Percentiles rank a stretch among this genome's conserved stretches.
Evolutionary conservation across 2,797 vertebrate species (phyloP).

Genomic region (Lepus oiostolus): DNA sequence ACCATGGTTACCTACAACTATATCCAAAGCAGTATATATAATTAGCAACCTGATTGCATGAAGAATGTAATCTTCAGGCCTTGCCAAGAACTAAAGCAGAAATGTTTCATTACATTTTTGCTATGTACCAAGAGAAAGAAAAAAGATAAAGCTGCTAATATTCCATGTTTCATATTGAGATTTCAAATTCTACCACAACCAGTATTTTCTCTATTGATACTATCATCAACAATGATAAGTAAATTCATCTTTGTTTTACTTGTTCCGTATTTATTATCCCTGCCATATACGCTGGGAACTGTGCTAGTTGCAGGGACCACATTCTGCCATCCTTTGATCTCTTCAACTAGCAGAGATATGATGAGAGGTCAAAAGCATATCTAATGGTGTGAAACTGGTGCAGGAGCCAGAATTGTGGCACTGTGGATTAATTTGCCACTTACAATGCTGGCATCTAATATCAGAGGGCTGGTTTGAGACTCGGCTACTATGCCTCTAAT

Average conservation of each 20-base stretch:
- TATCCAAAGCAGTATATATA: neutral
- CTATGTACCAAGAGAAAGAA: neutral
- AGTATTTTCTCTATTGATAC: neutral
- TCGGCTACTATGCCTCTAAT: too few species aligned
- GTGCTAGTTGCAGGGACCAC: neutral
- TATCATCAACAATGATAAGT: neutral
- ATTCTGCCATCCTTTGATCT: too few species aligned
- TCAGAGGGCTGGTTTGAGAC: too few species aligned
- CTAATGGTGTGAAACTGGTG: neutral
- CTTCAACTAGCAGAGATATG: neutral
- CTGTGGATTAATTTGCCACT: too few species aligned
- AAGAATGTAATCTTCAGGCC: neutral
- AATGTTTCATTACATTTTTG: too few species aligned
- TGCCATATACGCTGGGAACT: neutral
- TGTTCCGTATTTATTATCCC: neutral
- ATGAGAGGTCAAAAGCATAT: neutral
- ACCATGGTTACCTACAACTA: neutral
- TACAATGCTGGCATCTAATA: too few species aligned
- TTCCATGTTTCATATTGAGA: neutral
- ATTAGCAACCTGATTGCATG: neutral
- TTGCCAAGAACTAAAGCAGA: neutral
- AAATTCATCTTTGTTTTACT: neutral
- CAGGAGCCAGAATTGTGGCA: neutral
- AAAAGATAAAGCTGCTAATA: neutral
- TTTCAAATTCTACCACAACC: neutral